A percentile compares a stretch with the other conserved stretches of the same genome.
These are phyloP conservation scores for Ichneumoninae sp. DNA, from an alignment of 2,888 invertebrate species.

Conservation along the genomic window DNA sequence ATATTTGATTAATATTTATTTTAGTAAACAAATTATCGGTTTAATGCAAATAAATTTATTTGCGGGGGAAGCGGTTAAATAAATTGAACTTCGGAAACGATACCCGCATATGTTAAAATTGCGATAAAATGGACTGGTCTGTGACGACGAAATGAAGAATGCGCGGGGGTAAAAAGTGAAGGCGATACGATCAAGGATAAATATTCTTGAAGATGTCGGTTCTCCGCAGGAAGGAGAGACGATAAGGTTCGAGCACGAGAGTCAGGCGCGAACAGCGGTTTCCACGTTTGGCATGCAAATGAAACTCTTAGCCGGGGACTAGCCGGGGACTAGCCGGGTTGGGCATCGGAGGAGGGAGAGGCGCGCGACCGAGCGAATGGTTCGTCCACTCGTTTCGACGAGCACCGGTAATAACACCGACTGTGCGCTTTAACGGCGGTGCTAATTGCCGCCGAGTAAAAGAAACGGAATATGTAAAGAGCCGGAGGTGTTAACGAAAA, in stretches of 20 bases:
- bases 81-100: neutral
- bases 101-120: neutral
- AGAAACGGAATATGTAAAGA: conserved; percentile 67
- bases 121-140: neutral
- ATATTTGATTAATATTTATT: no score
- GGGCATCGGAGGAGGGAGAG: conserved; percentile 34
- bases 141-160: neutral
- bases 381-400: conserved; percentile 15
- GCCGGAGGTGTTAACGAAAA: conserved; percentile 80
- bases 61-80: neutral
- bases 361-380: conserved; percentile 32
- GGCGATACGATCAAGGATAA: conserved; percentile 8
- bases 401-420: conserved; percentile 29
- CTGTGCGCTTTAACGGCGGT: conserved; percentile 75
- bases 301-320: conserved; percentile 34
- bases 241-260: conserved; percentile 37
- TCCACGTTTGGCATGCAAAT: conserved; percentile 77
- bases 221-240: conserved; percentile 14
- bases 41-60: neutral
- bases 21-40: neutral
- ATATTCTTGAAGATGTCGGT: conserved; percentile 4
- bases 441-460: conserved; percentile 79
- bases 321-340: conserved; percentile 12
- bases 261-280: conserved; percentile 58
- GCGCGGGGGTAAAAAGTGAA: neutral